These are phyloP conservation scores for Heterodera carotae DNA, from an alignment of 1,140 invertebrate genomes.

Conservation along the genomic window DNA sequence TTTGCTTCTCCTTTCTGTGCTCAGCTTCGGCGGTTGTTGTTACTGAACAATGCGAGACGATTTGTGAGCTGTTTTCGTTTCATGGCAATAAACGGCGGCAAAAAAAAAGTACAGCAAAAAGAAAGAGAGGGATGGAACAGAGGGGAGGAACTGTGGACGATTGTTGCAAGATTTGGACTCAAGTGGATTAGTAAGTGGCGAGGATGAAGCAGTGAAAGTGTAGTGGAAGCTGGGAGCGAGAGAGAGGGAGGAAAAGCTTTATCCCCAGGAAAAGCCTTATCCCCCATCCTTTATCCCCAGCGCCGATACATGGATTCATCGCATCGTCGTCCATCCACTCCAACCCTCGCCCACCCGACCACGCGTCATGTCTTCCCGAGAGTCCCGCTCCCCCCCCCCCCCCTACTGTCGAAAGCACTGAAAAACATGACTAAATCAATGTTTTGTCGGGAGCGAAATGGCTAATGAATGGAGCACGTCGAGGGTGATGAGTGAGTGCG, in stretches of 20 bases:
- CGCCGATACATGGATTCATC: no score
- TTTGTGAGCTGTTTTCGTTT: neutral
- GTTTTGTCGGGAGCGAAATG: neutral
- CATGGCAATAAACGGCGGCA: neutral
- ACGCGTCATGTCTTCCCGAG: neutral
- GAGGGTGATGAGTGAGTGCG: no score
- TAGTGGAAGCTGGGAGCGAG: no score
- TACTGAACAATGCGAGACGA: neutral
- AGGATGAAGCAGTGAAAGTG: neutral
- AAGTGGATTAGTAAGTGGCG: neutral
- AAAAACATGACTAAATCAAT: slow-evolving; percentile 1
- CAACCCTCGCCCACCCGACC: neutral
- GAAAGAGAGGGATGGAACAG: no score
- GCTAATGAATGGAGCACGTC: slow-evolving; percentile 1
- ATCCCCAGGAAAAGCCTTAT: no score
- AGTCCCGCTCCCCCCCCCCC: no score
- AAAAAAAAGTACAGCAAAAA: no score
- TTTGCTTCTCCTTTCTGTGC: no score
- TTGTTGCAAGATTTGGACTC: neutral
- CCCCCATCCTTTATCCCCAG: no score
- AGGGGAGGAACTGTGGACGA: neutral
- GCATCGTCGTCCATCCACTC: neutral
- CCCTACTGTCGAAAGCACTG: neutral
- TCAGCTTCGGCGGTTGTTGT: no score
- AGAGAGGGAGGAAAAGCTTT: no score